Percentiles rank a stretch among this genome's conserved stretches.
Conservation (phyloP, 2,797 vertebrate genomes). For the Austrolebias charrua region DNA sequence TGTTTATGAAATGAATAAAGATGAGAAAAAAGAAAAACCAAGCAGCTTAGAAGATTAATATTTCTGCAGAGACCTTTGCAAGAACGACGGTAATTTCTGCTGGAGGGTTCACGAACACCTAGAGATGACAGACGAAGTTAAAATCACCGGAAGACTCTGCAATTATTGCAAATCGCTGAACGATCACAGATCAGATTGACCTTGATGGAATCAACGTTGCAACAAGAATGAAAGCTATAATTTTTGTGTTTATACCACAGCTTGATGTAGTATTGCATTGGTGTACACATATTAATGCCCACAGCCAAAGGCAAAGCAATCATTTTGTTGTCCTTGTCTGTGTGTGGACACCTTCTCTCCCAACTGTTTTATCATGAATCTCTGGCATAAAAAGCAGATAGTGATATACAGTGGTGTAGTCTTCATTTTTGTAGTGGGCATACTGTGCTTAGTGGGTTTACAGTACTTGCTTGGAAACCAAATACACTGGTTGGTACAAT, state of each 20-base stretch:
- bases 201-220: not conserved
- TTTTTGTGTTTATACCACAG: conserved; percentile 15
- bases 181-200: conserved; percentile 43
- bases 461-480: too few species aligned
- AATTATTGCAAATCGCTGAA: conserved; percentile 53
- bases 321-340: too few species aligned
- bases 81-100: conserved; percentile 41
- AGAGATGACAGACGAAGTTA: conserved; percentile 28
- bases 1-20: conserved; percentile 18
- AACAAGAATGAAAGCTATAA: conserved; percentile 29
- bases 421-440: too few species aligned
- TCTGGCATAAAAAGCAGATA: too few species aligned
- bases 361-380: too few species aligned
- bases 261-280: not conserved
- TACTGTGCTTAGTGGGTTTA: too few species aligned
- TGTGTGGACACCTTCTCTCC: too few species aligned
- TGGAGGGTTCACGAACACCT: conserved; percentile 29
- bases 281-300: not conserved
- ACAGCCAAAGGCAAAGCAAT: too few species aligned
- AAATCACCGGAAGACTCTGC: conserved; percentile 19
- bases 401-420: too few species aligned
- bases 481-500: too few species aligned
- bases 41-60: conserved; percentile 22
- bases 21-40: conserved; percentile 13
- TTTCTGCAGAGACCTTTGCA: conserved; percentile 28